phyloP scores from a whole-genome alignment of 2,797 vertebrate species.

The Garrulus glandarius region DNA sequence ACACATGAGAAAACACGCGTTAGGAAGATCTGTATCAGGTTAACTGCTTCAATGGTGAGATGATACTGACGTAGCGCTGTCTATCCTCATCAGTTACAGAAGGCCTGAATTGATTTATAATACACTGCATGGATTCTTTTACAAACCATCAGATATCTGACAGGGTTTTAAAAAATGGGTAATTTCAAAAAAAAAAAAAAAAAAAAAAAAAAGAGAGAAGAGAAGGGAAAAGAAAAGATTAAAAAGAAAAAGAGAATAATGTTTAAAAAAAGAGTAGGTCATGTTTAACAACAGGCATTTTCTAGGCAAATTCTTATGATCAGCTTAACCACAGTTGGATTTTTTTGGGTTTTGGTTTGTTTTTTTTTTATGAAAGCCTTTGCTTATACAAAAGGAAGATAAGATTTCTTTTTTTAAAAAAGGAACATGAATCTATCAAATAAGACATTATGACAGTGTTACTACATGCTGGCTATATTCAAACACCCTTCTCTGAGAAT shows the following conservation, averaged over 20 bases:
- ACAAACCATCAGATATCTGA: neutral
- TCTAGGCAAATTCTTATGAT: neutral
- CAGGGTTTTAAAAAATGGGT: neutral
- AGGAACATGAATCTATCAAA: neutral
- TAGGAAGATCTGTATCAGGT: neutral
- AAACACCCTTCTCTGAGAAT: too few species aligned
- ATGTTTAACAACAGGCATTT: neutral
- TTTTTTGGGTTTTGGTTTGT: neutral
- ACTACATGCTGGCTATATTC: neutral
- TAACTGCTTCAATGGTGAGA: neutral
- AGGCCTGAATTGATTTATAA: neutral
- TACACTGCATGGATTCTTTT: neutral
- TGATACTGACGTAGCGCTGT: neutral
- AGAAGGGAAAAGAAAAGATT: neutral
- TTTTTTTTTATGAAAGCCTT: neutral
- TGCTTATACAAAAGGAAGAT: neutral
- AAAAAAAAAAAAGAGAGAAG: too few species aligned
- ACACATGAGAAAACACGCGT: neutral
- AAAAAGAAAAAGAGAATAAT: neutral
- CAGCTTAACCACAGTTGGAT: accelerated
- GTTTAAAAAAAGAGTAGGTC: neutral
- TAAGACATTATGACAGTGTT: neutral
- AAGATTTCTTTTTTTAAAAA: neutral
- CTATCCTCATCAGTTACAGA: neutral
- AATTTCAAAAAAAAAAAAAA: neutral